These are phyloP conservation scores for Dryobota labecula DNA, from an alignment of 2,888 invertebrate species.

Conservation along the genomic window DNA sequence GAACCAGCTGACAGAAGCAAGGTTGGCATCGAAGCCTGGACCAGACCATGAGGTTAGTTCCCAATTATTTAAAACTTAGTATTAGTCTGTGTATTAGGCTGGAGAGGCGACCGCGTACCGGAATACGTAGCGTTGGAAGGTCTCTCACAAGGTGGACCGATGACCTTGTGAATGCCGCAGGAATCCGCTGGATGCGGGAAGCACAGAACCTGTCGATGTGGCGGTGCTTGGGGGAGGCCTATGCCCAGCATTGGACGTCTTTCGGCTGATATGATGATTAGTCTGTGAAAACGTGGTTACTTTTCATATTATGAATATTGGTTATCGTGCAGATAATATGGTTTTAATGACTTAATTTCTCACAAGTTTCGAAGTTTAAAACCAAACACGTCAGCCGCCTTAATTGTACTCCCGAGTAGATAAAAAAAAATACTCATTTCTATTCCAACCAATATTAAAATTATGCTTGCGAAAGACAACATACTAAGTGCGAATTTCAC, in stretches of 20 bases:
- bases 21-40: constrained; percentile 95
- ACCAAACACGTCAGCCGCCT: neutral
- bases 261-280: too few relatives aligned
- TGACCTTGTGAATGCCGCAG: too few relatives aligned
- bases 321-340: neutral
- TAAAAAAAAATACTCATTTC: neutral
- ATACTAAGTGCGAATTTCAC: too few relatives aligned
- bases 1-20: constrained; percentile 92
- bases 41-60: constrained; percentile 97
- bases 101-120: too few relatives aligned
- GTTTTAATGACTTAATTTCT: too few relatives aligned
- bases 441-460: neutral
- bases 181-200: too few relatives aligned
- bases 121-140: too few relatives aligned
- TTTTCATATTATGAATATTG: neutral
- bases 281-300: neutral
- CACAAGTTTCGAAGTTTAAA: neutral
- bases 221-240: too few relatives aligned
- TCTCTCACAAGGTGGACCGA: too few relatives aligned
- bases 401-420: neutral
- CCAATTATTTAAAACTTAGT: neutral
- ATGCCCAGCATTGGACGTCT: too few relatives aligned
- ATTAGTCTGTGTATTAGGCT: too few relatives aligned
- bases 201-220: too few relatives aligned
- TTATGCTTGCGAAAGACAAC: neutral